These are phyloP conservation scores for Drosophila sordidapex DNA, from an alignment of 2,888 invertebrate species.

Conservation along the genomic window DNA sequence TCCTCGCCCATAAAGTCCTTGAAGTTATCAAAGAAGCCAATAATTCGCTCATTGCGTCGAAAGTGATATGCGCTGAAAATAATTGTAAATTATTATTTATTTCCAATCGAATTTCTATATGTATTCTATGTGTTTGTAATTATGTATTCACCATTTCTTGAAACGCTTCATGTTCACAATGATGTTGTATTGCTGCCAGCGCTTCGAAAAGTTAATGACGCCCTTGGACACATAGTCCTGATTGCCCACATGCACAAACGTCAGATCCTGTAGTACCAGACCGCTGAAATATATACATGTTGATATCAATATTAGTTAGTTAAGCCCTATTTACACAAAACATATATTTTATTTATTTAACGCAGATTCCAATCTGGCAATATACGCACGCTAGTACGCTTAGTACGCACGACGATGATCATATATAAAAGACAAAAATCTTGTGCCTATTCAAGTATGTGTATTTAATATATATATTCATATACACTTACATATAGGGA, in stretches of 20 bases:
- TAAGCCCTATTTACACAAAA: neutral
- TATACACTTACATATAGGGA: slow-evolving; percentile 95
- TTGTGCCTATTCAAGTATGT: neutral
- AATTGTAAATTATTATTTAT: neutral
- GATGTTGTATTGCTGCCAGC: slow-evolving; percentile 99
- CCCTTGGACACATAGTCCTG: slow-evolving; percentile 94
- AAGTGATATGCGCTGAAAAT: slow-evolving; percentile 93
- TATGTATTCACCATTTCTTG: slow-evolving; percentile 93
- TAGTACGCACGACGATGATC: too few species aligned
- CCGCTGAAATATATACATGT: slow-evolving; percentile 88
- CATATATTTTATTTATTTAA: neutral
- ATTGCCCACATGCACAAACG: slow-evolving; percentile 99
- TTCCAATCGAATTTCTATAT: neutral
- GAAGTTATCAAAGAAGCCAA: slow-evolving; percentile 98
- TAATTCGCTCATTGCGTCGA: slow-evolving; percentile 96
- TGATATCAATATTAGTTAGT: neutral
- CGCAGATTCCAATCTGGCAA: neutral
- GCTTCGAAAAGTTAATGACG: slow-evolving; percentile 97
- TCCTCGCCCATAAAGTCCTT: slow-evolving; percentile 98
- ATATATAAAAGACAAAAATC: neutral
- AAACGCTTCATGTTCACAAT: slow-evolving; percentile 99
- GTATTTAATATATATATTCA: neutral
- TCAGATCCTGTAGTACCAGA: slow-evolving; percentile 98
- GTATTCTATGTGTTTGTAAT: neutral
- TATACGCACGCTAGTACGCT: neutral